These are phyloP conservation scores for Microctonus hyperodae DNA, from an alignment of 2,888 invertebrate genomes.

Conservation along the genomic window DNA sequence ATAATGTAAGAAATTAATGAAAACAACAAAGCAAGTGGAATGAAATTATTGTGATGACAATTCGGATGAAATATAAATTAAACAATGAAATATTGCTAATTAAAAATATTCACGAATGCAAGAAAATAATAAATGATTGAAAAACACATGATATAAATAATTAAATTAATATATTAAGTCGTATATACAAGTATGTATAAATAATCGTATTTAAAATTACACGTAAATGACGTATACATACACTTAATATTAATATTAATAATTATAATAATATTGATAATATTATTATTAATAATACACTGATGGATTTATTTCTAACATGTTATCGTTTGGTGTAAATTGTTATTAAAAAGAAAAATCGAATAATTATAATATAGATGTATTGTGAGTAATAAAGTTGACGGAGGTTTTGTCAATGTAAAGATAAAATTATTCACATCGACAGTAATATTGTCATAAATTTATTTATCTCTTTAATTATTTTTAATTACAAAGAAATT, in stretches of 20 bases:
- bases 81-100: not conserved
- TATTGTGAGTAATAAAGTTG: not conserved
- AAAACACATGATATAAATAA: constrained; percentile 18
- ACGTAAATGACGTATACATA: constrained; percentile 44
- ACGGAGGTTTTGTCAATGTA: not conserved
- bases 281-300: constrained; percentile 2
- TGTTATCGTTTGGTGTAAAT: constrained; percentile 61
- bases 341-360: constrained; percentile 39
- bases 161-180: constrained; percentile 11
- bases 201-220: constrained; percentile 30
- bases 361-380: not conserved
- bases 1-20: constrained; percentile 25
- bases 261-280: too few relatives aligned
- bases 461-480: not conserved
- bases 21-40: constrained; percentile 7
- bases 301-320: constrained; percentile 52
- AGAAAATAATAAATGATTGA: not conserved
- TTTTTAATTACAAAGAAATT: not conserved
- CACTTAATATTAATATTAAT: too few relatives aligned
- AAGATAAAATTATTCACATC: not conserved
- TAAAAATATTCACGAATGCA: not conserved
- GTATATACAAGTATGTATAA: constrained; percentile 20
- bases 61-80: constrained; percentile 1
- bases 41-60: not conserved
- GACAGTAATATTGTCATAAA: not conserved